phyloP scores from a whole-genome alignment of 2,888 invertebrate species.

The Augochlorella aurata region DNA sequence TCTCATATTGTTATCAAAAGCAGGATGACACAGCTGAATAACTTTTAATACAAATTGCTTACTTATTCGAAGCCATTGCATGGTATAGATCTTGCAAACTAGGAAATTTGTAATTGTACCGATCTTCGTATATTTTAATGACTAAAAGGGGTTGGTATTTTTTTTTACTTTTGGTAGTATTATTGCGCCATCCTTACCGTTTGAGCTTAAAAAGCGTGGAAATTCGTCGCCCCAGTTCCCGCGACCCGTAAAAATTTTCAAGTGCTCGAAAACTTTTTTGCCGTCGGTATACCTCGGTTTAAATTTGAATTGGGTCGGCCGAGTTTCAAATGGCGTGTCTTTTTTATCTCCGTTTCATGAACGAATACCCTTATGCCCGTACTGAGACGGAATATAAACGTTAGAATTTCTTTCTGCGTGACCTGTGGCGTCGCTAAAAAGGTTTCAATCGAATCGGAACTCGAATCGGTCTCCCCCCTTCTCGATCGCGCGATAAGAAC shows the following conservation, averaged over 20 bases:
- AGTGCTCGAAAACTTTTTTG: neutral
- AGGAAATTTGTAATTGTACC: no score
- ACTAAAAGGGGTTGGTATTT: no score
- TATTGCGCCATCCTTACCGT: neutral
- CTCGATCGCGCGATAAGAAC: neutral
- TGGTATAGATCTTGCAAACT: no score
- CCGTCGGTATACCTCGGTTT: neutral
- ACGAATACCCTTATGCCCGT: neutral
- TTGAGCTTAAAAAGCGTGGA: neutral
- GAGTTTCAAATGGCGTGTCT: neutral
- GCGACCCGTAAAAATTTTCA: neutral
- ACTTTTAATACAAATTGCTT: no score
- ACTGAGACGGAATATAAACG: neutral
- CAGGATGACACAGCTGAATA: no score
- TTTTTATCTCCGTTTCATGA: neutral
- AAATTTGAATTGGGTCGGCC: conserved; percentile 7
- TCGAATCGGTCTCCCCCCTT: neutral
- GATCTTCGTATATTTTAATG: no score
- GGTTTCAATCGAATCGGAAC: conserved; percentile 2
- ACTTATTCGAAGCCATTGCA: no score
- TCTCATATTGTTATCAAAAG: no score
- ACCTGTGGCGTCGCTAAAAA: neutral
- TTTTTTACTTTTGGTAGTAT: neutral
- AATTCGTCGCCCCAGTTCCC: neutral
- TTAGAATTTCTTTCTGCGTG: neutral